A percentile compares a stretch with the other conserved stretches of the same genome.
phyloP scores from a whole-genome alignment of 1,140 invertebrate species.

The Drosophila prosaltans region DNA sequence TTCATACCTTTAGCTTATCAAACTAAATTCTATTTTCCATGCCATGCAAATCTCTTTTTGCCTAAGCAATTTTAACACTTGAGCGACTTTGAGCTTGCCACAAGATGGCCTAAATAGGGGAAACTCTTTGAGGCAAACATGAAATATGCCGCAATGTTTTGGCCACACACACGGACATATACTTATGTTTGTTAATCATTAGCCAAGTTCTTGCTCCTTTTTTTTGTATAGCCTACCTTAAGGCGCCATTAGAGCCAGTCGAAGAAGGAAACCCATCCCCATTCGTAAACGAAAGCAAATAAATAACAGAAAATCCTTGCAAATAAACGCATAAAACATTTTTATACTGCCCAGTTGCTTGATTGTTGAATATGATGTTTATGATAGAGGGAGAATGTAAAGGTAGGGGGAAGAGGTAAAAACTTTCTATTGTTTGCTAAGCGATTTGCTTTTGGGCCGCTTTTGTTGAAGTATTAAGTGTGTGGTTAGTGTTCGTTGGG shows the following conservation, averaged over 20 bases:
- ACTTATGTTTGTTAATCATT: conserved; percentile 55
- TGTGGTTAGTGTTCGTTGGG: conserved; percentile 43
- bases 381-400: conserved; percentile 2
- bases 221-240: conserved; percentile 48
- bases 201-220: conserved; percentile 11
- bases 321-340: conserved; percentile 81
- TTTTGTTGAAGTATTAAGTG: conserved; percentile 63
- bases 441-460: conserved; percentile 62
- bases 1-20: conserved; percentile 19
- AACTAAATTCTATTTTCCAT: not conserved
- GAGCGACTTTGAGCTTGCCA: conserved; percentile 62
- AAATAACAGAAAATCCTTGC: conserved; percentile 70
- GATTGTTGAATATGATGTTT: conserved; percentile 66
- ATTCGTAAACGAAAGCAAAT: conserved; percentile 55
- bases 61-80: conserved; percentile 74
- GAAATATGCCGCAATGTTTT: conserved; percentile 73
- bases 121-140: conserved; percentile 67
- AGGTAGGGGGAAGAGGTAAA: not conserved
- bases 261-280: not conserved
- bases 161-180: conserved; percentile 48
- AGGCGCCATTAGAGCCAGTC: conserved; percentile 53
- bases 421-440: conserved; percentile 71
- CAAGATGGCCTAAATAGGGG: not conserved
- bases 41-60: conserved; percentile 71
- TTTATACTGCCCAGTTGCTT: conserved; percentile 63